phyloP scores from a whole-genome alignment of 2,113 vertebrate genomes.

The Excalfactoria chinensis region DNA sequence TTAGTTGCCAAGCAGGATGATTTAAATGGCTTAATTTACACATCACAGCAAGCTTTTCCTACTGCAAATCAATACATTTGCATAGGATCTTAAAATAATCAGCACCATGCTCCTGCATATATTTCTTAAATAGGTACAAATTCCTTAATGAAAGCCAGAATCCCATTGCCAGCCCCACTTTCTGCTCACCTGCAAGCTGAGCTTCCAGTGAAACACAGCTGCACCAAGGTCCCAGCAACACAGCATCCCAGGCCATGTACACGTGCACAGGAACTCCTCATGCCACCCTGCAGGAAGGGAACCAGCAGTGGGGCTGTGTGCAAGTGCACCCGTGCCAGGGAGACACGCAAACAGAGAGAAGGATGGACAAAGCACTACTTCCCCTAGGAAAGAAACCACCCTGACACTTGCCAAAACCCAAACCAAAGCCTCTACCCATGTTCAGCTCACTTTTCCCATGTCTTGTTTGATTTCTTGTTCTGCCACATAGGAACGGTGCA shows the following conservation, averaged over 20 bases:
- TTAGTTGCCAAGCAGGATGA: slow-evolving; percentile 12
- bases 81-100: slow-evolving; percentile 63
- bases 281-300: neutral
- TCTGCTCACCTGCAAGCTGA: neutral
- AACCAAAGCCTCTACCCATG: neutral
- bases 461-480: neutral
- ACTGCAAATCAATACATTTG: slow-evolving; percentile 59
- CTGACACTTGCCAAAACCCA: neutral
- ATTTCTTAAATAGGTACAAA: slow-evolving; percentile 53
- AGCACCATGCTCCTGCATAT: slow-evolving; percentile 46
- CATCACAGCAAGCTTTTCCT: slow-evolving; percentile 48
- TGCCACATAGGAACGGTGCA: neutral
- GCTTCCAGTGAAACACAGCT: neutral
- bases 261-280: neutral
- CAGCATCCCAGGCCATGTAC: neutral
- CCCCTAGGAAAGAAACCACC: neutral
- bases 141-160: slow-evolving; percentile 41
- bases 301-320: neutral
- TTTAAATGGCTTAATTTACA: slow-evolving; percentile 66
- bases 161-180: neutral
- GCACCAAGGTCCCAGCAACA: neutral
- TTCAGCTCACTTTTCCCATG: neutral
- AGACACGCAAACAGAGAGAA: rapidly evolving
- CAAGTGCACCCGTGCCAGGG: neutral
- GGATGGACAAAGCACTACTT: rapidly evolving